Conservation (phyloP, 2,113 vertebrate genomes). For the Tachysurus vachellii region DNA sequence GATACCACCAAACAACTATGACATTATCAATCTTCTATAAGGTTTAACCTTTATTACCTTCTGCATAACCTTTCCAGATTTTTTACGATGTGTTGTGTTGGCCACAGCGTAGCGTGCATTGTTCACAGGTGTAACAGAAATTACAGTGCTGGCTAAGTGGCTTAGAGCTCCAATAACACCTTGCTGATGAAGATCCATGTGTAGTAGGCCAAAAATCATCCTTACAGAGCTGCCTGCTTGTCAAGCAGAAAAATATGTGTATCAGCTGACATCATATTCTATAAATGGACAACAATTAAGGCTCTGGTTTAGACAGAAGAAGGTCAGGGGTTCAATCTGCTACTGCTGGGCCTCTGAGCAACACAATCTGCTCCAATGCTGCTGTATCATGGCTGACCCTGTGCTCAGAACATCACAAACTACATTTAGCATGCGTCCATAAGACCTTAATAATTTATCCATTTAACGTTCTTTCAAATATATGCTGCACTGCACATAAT, state of each 20-base stretch:
- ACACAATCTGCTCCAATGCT: no score
- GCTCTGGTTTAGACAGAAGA: no score
- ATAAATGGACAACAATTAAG: no score
- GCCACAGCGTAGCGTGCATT: slow-evolving; percentile 60
- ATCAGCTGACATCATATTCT: neutral
- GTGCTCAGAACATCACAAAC: neutral
- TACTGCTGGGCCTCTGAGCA: no score
- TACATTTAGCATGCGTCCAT: neutral
- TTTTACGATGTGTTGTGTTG: slow-evolving; percentile 67
- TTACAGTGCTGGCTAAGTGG: slow-evolving; percentile 69
- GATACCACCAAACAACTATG: neutral
- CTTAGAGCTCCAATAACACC: slow-evolving; percentile 70
- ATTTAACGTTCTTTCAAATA: neutral
- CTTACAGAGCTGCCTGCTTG: slow-evolving; percentile 66
- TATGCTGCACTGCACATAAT: no score
- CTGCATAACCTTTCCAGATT: slow-evolving; percentile 70
- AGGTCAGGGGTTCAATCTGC: no score
- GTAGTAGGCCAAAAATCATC: slow-evolving; percentile 76
- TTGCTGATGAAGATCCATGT: slow-evolving; percentile 79
- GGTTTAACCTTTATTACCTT: slow-evolving; percentile 59
- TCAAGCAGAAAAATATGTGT: slow-evolving; percentile 27
- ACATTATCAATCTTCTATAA: neutral
- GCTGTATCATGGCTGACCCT: no score
- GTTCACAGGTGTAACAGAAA: slow-evolving; percentile 63
- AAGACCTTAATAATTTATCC: neutral